Evolutionary conservation across 1,140 invertebrate species (phyloP).

Genomic region (Rhagoletis pomonella): DNA sequence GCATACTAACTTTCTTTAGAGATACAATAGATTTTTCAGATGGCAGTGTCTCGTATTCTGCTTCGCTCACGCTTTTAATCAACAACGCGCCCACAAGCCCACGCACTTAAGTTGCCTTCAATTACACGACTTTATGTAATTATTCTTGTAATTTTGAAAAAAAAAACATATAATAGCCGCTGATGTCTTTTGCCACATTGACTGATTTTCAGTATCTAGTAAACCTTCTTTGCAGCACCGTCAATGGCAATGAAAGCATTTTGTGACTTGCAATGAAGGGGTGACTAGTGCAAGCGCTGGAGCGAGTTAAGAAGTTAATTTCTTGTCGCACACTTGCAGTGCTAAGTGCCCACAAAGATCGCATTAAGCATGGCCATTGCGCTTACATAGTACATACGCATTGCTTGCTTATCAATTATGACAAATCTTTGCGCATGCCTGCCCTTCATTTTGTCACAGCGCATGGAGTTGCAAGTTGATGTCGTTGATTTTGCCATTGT

Average conservation of each 20-base stretch:
- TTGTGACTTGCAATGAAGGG: neutral
- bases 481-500: neutral
- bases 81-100: too few relatives aligned
- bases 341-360: neutral
- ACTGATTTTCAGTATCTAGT: neutral
- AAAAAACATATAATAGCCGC: too few relatives aligned
- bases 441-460: slow-evolving; percentile 58
- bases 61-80: too few relatives aligned
- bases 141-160: too few relatives aligned
- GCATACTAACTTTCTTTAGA: too few relatives aligned
- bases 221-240: too few relatives aligned
- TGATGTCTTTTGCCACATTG: slow-evolving; percentile 1
- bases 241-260: neutral
- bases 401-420: slow-evolving; percentile 71
- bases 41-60: too few relatives aligned
- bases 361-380: neutral
- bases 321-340: neutral
- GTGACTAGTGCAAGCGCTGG: too few relatives aligned
- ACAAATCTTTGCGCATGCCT: slow-evolving; percentile 73
- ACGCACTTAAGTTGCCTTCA: too few relatives aligned
- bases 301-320: neutral
- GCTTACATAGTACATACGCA: neutral
- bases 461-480: neutral
- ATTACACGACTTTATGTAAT: too few relatives aligned
- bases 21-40: too few relatives aligned